phyloP scores from a whole-genome alignment of 2,797 vertebrate species.

The Masticophis lateralis region DNA sequence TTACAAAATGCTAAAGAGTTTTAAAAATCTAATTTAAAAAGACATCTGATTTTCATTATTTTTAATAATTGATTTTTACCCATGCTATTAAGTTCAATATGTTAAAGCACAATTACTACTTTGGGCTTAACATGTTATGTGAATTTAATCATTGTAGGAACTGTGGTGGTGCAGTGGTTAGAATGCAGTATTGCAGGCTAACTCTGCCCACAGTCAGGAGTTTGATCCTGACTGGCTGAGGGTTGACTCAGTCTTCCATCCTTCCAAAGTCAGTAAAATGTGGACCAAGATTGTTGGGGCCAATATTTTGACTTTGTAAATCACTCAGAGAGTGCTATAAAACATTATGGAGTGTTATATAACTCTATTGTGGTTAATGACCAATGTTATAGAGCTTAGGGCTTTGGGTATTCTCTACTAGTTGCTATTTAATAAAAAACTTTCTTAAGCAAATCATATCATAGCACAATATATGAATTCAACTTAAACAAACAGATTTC shows the following conservation, averaged over 20 bases:
- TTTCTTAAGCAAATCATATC: background rate
- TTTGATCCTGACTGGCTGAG: background rate
- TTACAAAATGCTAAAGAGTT: background rate
- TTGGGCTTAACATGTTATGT: too few relatives aligned
- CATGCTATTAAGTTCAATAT: background rate
- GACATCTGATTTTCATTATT: background rate
- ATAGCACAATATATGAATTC: background rate
- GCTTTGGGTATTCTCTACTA: background rate
- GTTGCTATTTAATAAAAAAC: background rate
- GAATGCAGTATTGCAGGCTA: background rate
- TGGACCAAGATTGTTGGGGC: background rate
- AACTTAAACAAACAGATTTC: background rate
- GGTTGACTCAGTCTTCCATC: background rate
- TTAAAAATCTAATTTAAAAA: background rate
- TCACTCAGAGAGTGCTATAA: background rate
- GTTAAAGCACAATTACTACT: too few relatives aligned
- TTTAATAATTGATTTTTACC: background rate
- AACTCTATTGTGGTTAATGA: background rate
- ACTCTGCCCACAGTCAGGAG: background rate
- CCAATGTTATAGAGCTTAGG: background rate
- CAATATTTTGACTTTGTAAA: background rate
- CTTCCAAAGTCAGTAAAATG: background rate
- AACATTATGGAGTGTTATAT: too few relatives aligned
- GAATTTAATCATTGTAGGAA: background rate
- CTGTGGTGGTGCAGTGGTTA: background rate